These are phyloP conservation scores for Sanderia malayensis DNA, from an alignment of 30 jellyfish, hydroid and myxozoan species.

Conservation along the genomic window DNA sequence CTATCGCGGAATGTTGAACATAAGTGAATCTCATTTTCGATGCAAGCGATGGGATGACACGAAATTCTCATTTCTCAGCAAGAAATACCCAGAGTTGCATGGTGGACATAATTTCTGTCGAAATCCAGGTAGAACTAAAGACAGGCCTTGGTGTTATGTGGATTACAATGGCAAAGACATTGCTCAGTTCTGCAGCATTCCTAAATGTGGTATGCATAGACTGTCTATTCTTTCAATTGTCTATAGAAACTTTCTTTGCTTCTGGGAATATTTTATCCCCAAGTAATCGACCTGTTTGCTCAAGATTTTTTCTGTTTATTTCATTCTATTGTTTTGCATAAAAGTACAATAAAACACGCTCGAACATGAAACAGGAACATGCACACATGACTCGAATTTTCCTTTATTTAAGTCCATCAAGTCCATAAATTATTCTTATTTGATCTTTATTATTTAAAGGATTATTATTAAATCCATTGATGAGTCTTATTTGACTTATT, in stretches of 20 bases:
- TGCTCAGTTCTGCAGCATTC: conserved; percentile 73
- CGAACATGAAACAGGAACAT: too few species aligned
- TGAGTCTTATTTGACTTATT: too few species aligned
- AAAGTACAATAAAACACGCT: too few species aligned
- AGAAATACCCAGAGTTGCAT: conserved; percentile 41
- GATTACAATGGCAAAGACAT: conserved; percentile 48
- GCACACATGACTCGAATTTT: too few species aligned
- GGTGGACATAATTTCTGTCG: conserved; percentile 90
- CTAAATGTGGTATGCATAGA: conserved; percentile 71
- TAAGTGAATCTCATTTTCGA: conserved; percentile 28
- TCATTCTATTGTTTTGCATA: too few species aligned
- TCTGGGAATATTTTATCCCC: too few species aligned
- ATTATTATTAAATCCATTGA: too few species aligned
- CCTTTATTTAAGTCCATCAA: too few species aligned
- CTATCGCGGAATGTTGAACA: conserved; percentile 72
- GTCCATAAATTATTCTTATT: too few species aligned
- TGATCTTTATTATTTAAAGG: too few species aligned
- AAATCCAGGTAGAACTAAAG: conserved; percentile 64
- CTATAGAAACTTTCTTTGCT: not conserved
- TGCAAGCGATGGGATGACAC: conserved; percentile 71
- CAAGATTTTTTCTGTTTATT: too few species aligned
- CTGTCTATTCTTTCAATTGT: not conserved
- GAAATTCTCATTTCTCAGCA: conserved; percentile 1
- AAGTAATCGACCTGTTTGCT: too few species aligned
- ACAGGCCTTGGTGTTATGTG: conserved; percentile 89